phyloP scores from a whole-genome alignment of 1,140 invertebrate genomes.

The Lordiphosa clarofinis region DNA sequence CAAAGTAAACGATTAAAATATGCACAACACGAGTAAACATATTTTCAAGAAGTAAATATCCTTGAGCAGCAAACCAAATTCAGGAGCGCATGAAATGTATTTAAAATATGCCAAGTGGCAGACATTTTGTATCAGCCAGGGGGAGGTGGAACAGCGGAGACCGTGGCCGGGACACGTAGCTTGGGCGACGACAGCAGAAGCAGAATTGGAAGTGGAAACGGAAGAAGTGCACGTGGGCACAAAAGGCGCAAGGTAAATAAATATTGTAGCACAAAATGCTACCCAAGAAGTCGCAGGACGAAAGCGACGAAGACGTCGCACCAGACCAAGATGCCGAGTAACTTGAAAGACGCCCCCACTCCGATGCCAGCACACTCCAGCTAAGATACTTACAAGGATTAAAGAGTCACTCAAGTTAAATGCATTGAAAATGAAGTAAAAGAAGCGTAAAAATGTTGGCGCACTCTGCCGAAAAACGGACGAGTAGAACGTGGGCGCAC shows the following conservation, averaged over 20 bases:
- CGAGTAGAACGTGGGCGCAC: conserved; percentile 2
- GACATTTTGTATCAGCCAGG: conserved; percentile 26
- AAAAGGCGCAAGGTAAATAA: conserved; percentile 79
- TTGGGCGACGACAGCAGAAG: conserved; percentile 50
- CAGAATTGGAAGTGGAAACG: too few species aligned
- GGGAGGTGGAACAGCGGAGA: background rate
- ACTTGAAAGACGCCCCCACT: conserved; percentile 16
- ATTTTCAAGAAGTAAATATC: conserved; percentile 79
- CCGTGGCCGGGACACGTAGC: conserved; percentile 48
- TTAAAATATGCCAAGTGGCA: conserved; percentile 79
- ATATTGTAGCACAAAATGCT: conserved; percentile 61
- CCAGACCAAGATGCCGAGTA: conserved; percentile 19
- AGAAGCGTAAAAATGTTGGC: conserved; percentile 74
- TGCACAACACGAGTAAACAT: conserved; percentile 80
- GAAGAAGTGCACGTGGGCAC: conserved; percentile 65
- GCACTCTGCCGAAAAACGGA: conserved; percentile 62
- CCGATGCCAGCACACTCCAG: conserved; percentile 16
- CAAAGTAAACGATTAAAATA: conserved; percentile 80
- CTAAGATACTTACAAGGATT: conserved; percentile 78
- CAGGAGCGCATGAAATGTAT: conserved; percentile 79
- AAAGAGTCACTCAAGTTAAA: conserved; percentile 80
- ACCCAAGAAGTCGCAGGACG: conserved; percentile 10
- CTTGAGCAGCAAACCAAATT: conserved; percentile 62
- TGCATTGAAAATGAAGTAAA: conserved; percentile 78
- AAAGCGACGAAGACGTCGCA: background rate